Evolutionary conservation across 2,113 vertebrate species (phyloP).

Genomic region (Saccopteryx bilineata): DNA sequence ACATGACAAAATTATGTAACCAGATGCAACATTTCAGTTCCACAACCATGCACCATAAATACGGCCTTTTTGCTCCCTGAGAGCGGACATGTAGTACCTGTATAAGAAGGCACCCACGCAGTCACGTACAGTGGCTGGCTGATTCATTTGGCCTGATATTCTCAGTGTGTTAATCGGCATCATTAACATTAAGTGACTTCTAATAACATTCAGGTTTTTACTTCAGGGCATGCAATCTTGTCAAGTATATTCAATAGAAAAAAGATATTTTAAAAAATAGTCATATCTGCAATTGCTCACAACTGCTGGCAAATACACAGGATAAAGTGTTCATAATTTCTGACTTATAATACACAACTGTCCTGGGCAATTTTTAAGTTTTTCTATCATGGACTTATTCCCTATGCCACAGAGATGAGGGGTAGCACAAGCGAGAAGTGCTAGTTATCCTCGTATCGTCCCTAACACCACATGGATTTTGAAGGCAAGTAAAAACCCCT

Average conservation of each 20-base stretch:
- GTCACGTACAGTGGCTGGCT: not conserved
- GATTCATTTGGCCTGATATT: not conserved
- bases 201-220: conserved; percentile 34
- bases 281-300: not conserved
- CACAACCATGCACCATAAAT: not conserved
- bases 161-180: not conserved
- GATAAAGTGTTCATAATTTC: not conserved
- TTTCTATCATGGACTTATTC: not conserved
- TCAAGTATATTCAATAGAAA: not conserved
- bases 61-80: conserved; percentile 22
- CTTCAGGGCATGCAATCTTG: not conserved
- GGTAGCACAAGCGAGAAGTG: not conserved
- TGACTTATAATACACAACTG: not conserved
- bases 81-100: not conserved
- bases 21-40: conserved; percentile 68
- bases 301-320: not conserved
- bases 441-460: not conserved
- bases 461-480: not conserved
- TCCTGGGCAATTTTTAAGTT: not conserved
- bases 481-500: not conserved
- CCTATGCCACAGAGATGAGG: not conserved
- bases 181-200: conserved; percentile 44
- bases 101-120: not conserved
- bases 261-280: not conserved
- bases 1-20: conserved; percentile 50